phyloP scores from a whole-genome alignment of 2,888 invertebrate species.

The Drosophila engyochracea region DNA sequence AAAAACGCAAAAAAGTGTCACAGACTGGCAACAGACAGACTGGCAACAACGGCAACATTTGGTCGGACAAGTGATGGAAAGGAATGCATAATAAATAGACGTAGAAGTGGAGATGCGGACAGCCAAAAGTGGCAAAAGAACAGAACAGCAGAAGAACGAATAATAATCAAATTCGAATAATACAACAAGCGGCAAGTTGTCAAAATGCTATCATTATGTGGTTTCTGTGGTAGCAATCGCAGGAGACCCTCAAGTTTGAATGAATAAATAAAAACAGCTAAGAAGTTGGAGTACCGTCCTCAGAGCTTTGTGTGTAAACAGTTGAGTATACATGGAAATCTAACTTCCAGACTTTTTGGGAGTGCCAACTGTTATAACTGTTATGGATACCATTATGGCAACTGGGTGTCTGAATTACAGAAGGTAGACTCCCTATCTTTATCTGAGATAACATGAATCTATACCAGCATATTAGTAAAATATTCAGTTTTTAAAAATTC shows the following conservation, averaged over 20 bases:
- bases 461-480: neutral
- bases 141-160: constrained; percentile 33
- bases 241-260: neutral
- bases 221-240: neutral
- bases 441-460: neutral
- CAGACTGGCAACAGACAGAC: constrained; percentile 40
- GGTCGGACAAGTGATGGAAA: constrained; percentile 53
- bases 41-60: constrained; percentile 52
- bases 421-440: neutral
- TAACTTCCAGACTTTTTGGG: neutral
- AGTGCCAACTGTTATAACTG: neutral
- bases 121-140: constrained; percentile 4
- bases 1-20: constrained; percentile 47
- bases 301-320: neutral
- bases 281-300: neutral
- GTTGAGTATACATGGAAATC: neutral
- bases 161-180: constrained; percentile 68
- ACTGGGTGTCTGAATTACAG: neutral
- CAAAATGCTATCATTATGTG: constrained; percentile 13
- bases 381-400: neutral
- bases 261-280: neutral
- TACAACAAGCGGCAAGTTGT: constrained; percentile 35
- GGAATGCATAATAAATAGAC: constrained; percentile 66
- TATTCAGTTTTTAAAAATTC: neutral
- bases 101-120: constrained; percentile 10